phyloP scores from a whole-genome alignment of 2,797 vertebrate genomes.

The Tinamus major region DNA sequence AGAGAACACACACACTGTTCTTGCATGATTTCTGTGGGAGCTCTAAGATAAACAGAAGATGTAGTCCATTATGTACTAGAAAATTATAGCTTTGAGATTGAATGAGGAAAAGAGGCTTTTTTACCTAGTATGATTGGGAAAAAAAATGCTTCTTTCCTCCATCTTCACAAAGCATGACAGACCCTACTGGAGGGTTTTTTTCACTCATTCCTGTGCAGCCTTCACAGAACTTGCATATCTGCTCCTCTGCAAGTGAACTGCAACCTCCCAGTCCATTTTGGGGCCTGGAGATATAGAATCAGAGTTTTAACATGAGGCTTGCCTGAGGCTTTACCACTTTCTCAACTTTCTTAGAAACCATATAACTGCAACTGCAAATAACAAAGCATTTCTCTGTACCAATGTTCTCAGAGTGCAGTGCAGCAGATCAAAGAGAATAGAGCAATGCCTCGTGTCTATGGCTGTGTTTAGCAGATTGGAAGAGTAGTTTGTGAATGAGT shows the following conservation, averaged over 20 bases:
- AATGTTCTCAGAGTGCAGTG: not conserved
- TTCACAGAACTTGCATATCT: not conserved
- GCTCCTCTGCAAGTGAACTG: not conserved
- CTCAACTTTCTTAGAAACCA: not conserved
- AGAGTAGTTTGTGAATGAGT: conserved; percentile 80
- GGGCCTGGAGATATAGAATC: not conserved
- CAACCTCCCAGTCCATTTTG: not conserved
- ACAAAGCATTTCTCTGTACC: not conserved
- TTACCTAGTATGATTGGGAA: not conserved
- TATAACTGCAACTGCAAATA: not conserved
- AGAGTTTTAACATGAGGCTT: not conserved
- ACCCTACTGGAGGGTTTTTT: not conserved
- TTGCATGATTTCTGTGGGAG: not conserved
- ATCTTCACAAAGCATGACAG: not conserved
- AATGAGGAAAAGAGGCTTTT: not conserved
- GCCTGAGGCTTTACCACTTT: not conserved
- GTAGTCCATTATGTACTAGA: not conserved
- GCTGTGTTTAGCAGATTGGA: conserved; percentile 64
- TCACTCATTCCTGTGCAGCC: not conserved
- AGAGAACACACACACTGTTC: not conserved
- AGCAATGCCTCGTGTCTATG: not conserved
- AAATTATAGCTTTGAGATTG: not conserved
- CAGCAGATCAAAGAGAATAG: conserved; percentile 63
- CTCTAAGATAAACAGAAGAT: not conserved
- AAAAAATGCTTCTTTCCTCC: not conserved